phyloP scores from a whole-genome alignment of 2,888 invertebrate species.

The Xestoiulus laeticollis region DNA sequence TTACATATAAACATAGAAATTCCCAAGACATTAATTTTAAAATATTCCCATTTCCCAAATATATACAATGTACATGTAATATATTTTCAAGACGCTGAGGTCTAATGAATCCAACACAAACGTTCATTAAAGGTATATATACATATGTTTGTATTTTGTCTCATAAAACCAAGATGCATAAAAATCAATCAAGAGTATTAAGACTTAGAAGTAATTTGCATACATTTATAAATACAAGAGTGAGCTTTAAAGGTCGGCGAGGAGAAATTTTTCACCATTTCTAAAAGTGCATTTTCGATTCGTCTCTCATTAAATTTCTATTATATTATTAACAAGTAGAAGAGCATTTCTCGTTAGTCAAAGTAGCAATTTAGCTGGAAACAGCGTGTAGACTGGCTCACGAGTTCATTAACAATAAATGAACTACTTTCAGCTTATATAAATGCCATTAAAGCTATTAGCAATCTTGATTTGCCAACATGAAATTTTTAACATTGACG shows the following conservation, averaged over 20 bases:
- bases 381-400: conserved; percentile 23
- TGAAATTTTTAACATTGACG: conserved; percentile 38
- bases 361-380: conserved; percentile 23
- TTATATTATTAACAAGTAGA: conserved; percentile 48
- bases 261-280: neutral
- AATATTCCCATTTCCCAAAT: neutral
- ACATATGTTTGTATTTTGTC: neutral
- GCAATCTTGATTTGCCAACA: conserved; percentile 46
- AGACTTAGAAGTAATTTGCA: conserved; percentile 22
- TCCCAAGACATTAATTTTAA: neutral
- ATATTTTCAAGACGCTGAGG: neutral
- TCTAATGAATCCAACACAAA: neutral
- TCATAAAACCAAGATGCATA: neutral
- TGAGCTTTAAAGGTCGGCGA: neutral
- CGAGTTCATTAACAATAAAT: conserved; percentile 47
- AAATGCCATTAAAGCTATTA: conserved; percentile 46
- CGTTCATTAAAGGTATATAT: neutral
- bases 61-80: neutral
- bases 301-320: conserved; percentile 45
- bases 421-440: conserved; percentile 35
- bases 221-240: conserved; percentile 21
- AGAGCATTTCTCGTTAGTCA: neutral
- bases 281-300: conserved; percentile 3
- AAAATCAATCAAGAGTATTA: conserved; percentile 16
- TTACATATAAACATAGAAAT: neutral